Conservation (phyloP, 35 echinoderm and acorn worm genomes). For the Lytechinus pictus region DNA sequence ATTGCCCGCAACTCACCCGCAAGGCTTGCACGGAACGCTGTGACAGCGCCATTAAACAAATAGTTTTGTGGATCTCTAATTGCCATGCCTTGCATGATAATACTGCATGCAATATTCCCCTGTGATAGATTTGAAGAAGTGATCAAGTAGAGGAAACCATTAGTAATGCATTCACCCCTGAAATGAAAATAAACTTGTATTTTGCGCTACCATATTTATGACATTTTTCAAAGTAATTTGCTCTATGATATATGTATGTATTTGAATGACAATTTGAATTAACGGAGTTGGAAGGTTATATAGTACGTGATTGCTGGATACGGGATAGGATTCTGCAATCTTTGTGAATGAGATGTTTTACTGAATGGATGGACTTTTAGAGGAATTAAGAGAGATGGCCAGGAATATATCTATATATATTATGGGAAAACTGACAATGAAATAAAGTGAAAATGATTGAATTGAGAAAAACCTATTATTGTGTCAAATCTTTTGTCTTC, state of each 20-base stretch:
- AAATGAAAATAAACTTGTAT: neutral
- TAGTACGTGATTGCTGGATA: neutral
- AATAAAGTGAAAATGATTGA: neutral
- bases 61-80: neutral
- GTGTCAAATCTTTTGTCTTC: neutral
- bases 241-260: neutral
- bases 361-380: neutral
- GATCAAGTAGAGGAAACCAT: neutral
- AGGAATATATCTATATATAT: constrained; percentile 22
- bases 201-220: neutral
- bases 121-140: neutral
- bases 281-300: neutral
- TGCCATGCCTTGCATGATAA: neutral
- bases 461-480: neutral
- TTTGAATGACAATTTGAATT: neutral
- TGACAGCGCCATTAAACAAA: too few relatives aligned
- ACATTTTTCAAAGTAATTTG: neutral
- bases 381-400: neutral
- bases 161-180: neutral
- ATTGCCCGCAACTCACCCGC: too few relatives aligned
- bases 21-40: too few relatives aligned
- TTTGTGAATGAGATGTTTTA: neutral
- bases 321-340: neutral
- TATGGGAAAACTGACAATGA: constrained; percentile 1
- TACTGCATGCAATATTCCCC: neutral